Conservation (phyloP, 2,113 vertebrate species). For the Sinocyclocheilus anshuiensis region DNA sequence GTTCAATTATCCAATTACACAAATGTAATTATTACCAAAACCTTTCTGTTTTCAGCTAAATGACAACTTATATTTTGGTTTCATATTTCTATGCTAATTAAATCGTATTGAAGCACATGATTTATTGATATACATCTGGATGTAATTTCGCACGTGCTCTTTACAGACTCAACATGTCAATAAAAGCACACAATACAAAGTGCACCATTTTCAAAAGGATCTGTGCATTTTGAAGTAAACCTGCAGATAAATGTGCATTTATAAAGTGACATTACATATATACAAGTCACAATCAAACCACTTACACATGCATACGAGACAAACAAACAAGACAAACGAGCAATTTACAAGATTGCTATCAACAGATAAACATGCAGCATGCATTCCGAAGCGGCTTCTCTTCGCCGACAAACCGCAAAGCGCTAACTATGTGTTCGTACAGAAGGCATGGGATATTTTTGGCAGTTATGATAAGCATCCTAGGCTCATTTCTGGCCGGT, state of each 20-base stretch:
- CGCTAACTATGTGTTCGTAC: background rate
- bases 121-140: background rate
- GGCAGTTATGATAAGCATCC: slow-evolving; percentile 1
- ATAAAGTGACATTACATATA: background rate
- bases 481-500: background rate
- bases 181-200: background rate
- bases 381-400: background rate
- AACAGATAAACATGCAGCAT: slow-evolving; percentile 14
- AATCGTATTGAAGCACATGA: background rate
- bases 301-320: background rate
- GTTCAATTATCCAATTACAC: background rate
- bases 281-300: slow-evolving; percentile 12
- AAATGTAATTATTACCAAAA: background rate
- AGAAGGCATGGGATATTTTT: background rate
- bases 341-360: background rate
- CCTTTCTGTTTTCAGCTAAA: background rate
- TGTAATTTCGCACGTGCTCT: background rate
- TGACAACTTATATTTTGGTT: background rate
- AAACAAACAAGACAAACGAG: background rate
- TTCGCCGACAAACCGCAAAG: background rate
- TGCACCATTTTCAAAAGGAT: background rate
- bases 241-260: background rate
- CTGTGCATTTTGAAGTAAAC: background rate
- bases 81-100: background rate
- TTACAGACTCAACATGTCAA: background rate